These are phyloP conservation scores for Loxodonta africana DNA, from an alignment of 2,113 vertebrate genomes.

Conservation along the genomic window DNA sequence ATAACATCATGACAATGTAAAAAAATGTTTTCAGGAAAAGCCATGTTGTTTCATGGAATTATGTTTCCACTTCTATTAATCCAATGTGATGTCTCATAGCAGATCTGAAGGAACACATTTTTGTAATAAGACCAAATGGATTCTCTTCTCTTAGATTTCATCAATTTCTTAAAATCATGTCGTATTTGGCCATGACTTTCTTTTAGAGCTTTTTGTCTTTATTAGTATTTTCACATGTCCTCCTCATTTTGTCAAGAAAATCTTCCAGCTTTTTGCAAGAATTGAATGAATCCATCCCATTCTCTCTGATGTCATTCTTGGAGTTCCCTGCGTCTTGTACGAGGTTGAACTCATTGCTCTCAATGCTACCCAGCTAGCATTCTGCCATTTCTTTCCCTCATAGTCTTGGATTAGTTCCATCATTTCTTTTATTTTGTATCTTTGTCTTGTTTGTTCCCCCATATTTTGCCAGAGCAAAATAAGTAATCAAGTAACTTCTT, in stretches of 20 bases:
- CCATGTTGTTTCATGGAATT: neutral
- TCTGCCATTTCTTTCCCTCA: neutral
- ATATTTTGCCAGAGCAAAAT: neutral
- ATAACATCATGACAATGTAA: neutral
- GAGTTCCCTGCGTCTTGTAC: neutral
- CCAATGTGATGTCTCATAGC: neutral
- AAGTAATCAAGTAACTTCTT: neutral
- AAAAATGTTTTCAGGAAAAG: constrained; percentile 23
- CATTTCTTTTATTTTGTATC: neutral
- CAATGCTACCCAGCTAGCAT: neutral
- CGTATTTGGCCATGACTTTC: neutral
- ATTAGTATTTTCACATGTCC: neutral
- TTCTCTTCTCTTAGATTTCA: neutral
- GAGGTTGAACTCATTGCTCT: neutral
- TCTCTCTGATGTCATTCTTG: neutral
- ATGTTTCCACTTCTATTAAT: neutral
- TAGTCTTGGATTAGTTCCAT: neutral
- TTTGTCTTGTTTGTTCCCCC: neutral
- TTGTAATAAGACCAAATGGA: neutral
- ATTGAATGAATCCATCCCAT: neutral
- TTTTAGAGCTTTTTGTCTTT: neutral
- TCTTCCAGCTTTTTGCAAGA: neutral
- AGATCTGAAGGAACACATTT: neutral
- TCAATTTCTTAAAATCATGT: neutral
- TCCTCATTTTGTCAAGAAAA: neutral